A percentile compares a stretch with the other conserved stretches of the same genome.
These are phyloP conservation scores for Coracias cyanogaster DNA, from an alignment of 2,797 vertebrate species.

Conservation along the genomic window DNA sequence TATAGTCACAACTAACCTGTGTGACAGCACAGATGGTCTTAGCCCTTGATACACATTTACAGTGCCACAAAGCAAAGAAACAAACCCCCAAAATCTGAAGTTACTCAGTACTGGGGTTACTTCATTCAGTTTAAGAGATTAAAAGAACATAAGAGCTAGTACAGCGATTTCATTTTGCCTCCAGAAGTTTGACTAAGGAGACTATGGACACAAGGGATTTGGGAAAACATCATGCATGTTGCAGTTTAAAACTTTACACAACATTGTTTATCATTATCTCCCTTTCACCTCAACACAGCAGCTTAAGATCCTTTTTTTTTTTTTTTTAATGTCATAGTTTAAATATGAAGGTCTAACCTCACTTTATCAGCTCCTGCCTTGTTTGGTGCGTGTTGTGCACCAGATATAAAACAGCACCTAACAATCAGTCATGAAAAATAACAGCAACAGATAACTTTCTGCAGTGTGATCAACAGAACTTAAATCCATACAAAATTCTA, in stretches of 20 bases:
- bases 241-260: background rate
- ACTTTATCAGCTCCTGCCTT: background rate
- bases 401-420: background rate
- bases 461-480: background rate
- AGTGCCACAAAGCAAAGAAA: background rate
- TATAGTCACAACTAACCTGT: background rate
- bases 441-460: background rate
- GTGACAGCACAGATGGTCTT: background rate
- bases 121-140: background rate
- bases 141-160: background rate
- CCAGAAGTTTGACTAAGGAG: background rate
- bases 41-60: background rate
- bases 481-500: background rate
- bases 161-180: background rate
- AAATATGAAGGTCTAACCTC: background rate
- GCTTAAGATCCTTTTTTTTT: background rate
- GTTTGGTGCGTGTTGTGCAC: background rate
- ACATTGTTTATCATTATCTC: background rate
- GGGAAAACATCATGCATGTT: background rate
- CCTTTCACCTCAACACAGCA: background rate
- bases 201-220: accelerated
- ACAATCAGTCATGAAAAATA: background rate
- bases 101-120: background rate
- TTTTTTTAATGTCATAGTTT: background rate
- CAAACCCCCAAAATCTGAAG: background rate